Evolutionary conservation across 2,113 vertebrate genomes (phyloP).

Genomic region (Nibea albiflora): DNA sequence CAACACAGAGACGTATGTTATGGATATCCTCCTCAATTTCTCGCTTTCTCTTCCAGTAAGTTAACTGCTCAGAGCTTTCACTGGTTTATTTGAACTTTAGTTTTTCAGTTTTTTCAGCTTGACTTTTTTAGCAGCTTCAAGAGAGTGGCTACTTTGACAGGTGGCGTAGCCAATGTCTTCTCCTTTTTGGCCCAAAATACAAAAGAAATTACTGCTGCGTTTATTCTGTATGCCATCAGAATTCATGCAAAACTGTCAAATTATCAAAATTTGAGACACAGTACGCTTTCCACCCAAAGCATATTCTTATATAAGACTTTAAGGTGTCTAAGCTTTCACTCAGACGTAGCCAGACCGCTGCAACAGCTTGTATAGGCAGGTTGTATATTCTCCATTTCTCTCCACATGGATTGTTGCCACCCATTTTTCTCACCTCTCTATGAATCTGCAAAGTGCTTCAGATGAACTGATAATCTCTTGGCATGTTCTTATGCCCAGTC

Average conservation of each 20-base stretch:
- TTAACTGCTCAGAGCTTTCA: constrained; percentile 15
- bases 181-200: constrained; percentile 18
- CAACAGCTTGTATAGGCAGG: constrained; percentile 22
- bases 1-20: constrained; percentile 38
- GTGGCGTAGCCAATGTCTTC: not conserved
- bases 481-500: constrained; percentile 49
- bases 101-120: constrained; percentile 8
- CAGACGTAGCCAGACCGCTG: not conserved
- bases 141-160: constrained; percentile 11
- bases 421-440: constrained; percentile 67
- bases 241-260: constrained; percentile 11
- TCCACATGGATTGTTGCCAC: constrained; percentile 55
- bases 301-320: not conserved
- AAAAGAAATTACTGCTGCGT: not conserved
- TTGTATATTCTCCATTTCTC: constrained; percentile 33
- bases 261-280: constrained; percentile 15
- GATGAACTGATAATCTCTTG: constrained; percentile 76
- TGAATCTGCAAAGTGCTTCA: constrained; percentile 59
- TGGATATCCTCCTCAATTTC: constrained; percentile 24
- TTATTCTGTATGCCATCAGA: not conserved
- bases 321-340: constrained; percentile 7
- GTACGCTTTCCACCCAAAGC: not conserved
- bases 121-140: not conserved
- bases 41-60: constrained; percentile 34
- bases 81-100: constrained; percentile 44